phyloP scores from a whole-genome alignment of 92 coral and sea anemone species.

The Epizoanthus stellaris region DNA sequence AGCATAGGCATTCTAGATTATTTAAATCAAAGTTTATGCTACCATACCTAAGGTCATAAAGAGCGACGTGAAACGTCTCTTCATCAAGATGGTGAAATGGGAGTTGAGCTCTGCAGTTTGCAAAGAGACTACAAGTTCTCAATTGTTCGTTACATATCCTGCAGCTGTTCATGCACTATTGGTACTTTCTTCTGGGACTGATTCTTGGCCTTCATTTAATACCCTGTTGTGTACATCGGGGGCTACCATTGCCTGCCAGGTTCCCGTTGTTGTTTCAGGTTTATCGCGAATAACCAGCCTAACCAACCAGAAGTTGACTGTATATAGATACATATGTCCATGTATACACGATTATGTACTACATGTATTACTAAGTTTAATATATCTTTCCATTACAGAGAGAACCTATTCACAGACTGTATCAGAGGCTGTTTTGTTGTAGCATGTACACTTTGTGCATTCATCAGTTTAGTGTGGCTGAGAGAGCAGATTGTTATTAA shows the following conservation, averaged over 20 bases:
- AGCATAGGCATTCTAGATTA: too few species aligned
- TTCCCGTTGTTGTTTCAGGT: background rate
- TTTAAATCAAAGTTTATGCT: background rate
- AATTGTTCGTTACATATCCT: background rate
- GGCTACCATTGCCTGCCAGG: background rate
- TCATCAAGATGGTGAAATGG: constrained; percentile 36
- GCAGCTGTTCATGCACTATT: background rate
- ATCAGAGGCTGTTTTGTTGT: constrained; percentile 99
- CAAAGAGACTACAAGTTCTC: background rate
- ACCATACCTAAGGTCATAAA: constrained; percentile 13
- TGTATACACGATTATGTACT: background rate
- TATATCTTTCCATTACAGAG: constrained; percentile 57
- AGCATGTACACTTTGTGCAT: constrained; percentile 99
- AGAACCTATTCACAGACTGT: constrained; percentile 91
- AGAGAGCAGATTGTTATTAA: constrained; percentile 94
- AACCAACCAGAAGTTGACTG: constrained; percentile 30
- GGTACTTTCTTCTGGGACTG: background rate
- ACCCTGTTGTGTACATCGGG: background rate
- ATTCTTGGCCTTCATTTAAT: background rate
- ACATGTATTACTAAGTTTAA: background rate
- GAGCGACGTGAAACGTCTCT: background rate
- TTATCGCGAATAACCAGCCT: constrained; percentile 26
- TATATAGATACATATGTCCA: background rate
- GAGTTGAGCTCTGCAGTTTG: background rate
- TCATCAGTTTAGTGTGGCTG: constrained; percentile 96